Percentiles rank a stretch among this genome's conserved stretches.
phyloP scores from a whole-genome alignment of 2,797 vertebrate genomes.

The Poecile montanus region DNA sequence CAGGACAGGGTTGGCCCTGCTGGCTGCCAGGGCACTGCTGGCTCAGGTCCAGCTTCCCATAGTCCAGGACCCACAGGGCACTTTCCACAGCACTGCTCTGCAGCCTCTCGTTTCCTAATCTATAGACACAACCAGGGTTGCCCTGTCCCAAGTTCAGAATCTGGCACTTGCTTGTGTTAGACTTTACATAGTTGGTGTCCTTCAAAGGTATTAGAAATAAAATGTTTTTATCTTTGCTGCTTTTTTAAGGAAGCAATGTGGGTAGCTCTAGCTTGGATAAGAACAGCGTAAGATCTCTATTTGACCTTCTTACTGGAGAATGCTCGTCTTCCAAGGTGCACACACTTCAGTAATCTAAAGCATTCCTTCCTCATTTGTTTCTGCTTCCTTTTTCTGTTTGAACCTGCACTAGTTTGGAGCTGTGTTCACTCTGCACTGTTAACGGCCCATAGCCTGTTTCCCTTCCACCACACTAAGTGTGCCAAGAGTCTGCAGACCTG shows the following conservation, averaged over 20 bases:
- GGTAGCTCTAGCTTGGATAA: background rate
- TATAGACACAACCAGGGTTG: background rate
- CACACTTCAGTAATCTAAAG: background rate
- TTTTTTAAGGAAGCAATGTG: background rate
- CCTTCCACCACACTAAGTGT: background rate
- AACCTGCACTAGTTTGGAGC: background rate
- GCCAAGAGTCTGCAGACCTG: fast-evolving
- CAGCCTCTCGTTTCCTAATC: background rate
- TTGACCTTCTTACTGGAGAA: background rate
- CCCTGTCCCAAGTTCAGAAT: background rate
- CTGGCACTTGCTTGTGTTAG: background rate
- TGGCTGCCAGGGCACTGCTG: background rate
- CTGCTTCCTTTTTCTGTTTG: background rate
- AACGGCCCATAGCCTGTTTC: background rate
- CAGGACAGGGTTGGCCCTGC: background rate
- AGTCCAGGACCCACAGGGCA: fast-evolving
- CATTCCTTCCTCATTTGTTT: background rate
- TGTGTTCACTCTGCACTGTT: background rate
- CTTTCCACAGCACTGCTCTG: background rate
- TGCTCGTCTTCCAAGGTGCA: background rate
- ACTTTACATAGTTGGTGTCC: background rate
- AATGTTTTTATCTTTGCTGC: background rate
- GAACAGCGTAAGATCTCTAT: background rate
- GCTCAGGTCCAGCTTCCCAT: fast-evolving
- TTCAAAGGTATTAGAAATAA: background rate